phyloP scores from a whole-genome alignment of 1,140 invertebrate genomes.

The Drosophila hydei region DNA sequence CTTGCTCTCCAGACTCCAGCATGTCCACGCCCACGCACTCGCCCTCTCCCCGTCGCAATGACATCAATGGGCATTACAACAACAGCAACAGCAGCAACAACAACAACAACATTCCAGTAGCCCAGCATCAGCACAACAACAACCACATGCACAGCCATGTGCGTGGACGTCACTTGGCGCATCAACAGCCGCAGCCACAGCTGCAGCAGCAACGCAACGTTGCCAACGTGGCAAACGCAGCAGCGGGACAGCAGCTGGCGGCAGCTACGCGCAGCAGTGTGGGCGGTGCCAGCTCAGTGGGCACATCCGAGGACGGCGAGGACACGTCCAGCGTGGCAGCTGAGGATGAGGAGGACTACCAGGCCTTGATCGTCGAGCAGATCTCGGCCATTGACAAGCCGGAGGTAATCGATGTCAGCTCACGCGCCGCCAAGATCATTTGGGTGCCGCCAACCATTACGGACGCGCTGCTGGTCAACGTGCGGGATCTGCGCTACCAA shows the following conservation, averaged over 20 bases:
- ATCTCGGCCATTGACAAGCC: constrained; percentile 90
- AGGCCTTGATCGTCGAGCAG: constrained; percentile 87
- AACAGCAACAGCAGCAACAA: constrained; percentile 33
- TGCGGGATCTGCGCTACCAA: constrained; percentile 89
- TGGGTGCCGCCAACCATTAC: constrained; percentile 89
- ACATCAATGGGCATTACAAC: constrained; percentile 72
- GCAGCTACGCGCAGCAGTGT: constrained; percentile 45
- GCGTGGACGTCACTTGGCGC: constrained; percentile 29
- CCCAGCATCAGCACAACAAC: constrained; percentile 29
- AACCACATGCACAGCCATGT: constrained; percentile 43
- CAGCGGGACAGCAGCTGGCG: not conserved
- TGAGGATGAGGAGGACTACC: constrained; percentile 85
- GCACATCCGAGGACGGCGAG: constrained; percentile 88
- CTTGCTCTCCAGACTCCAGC: constrained; percentile 41
- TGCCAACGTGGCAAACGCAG: constrained; percentile 12
- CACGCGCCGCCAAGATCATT: constrained; percentile 90
- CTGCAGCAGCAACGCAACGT: constrained; percentile 33
- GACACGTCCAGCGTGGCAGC: constrained; percentile 88
- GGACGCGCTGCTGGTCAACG: constrained; percentile 84
- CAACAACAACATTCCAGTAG: constrained; percentile 67
- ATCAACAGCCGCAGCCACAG: constrained; percentile 38
- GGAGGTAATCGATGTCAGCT: constrained; percentile 90
- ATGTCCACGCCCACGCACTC: constrained; percentile 76
- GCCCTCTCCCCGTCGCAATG: constrained; percentile 73
- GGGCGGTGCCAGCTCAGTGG: constrained; percentile 86